Conservation (phyloP, 2,888 invertebrate genomes). For the Nymphalis polychloros region DNA sequence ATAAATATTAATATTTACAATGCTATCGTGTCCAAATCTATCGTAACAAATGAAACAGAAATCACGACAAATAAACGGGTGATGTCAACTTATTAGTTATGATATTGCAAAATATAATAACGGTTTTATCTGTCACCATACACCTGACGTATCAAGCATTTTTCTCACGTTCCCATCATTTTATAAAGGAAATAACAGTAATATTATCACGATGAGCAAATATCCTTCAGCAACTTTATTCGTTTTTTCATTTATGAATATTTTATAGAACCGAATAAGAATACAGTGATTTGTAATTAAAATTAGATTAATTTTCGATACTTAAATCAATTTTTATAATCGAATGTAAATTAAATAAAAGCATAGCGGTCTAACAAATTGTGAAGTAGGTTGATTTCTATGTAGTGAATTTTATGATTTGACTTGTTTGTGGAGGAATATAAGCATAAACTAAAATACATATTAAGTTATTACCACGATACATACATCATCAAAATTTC, state of each 20-base stretch:
- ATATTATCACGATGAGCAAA: conserved; percentile 23
- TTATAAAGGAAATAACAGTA: conserved; percentile 18
- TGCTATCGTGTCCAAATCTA: conserved; percentile 40
- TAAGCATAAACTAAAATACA: too few relatives aligned
- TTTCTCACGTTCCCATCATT: conserved; percentile 50
- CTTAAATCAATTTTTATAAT: not conserved
- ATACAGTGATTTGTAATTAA: not conserved
- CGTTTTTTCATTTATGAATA: conserved; percentile 2
- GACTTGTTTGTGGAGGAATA: too few relatives aligned
- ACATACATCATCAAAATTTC: too few relatives aligned
- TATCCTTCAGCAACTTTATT: conserved; percentile 21
- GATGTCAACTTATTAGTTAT: conserved; percentile 6
- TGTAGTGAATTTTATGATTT: too few relatives aligned
- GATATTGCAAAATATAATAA: conserved; percentile 54
- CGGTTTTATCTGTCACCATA: conserved; percentile 46
- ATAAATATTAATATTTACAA: conserved; percentile 41
- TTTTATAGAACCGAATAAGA: not conserved
- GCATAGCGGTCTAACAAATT: too few relatives aligned
- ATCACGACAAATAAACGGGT: conserved; percentile 38
- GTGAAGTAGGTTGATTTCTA: too few relatives aligned
- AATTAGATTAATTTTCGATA: not conserved
- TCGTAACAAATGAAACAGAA: conserved; percentile 23
- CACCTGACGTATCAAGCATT: conserved; percentile 46
- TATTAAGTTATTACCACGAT: too few relatives aligned
- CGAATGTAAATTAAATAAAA: not conserved